A percentile compares a stretch with the other conserved stretches of the same genome.
Evolutionary conservation across 2,888 invertebrate species (phyloP).

Genomic region (Acronicta psi): DNA sequence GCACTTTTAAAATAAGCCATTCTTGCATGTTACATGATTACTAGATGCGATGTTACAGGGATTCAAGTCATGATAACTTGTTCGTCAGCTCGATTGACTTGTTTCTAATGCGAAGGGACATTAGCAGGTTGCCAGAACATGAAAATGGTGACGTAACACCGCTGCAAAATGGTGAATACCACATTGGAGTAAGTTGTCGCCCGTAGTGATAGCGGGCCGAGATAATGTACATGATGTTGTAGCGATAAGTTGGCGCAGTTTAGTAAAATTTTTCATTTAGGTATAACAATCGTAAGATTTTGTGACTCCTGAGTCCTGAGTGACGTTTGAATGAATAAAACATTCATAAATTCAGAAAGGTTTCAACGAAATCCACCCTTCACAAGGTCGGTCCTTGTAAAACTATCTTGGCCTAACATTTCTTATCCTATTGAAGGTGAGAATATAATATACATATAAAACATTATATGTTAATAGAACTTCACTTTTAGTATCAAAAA

Average conservation of each 20-base stretch:
- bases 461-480: no score
- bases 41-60: background rate
- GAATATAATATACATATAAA: constrained; percentile 13
- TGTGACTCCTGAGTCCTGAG: constrained; percentile 58
- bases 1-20: constrained; percentile 10
- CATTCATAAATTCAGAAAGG: constrained; percentile 57
- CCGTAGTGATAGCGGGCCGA: constrained; percentile 14
- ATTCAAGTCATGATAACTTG: constrained; percentile 10
- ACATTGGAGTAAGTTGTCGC: constrained; percentile 55
- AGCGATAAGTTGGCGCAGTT: constrained; percentile 43
- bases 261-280: constrained; percentile 37
- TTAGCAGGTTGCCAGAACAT: constrained; percentile 49
- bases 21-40: constrained; percentile 11
- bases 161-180: constrained; percentile 52
- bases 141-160: constrained; percentile 57
- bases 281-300: constrained; percentile 51
- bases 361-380: constrained; percentile 45
- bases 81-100: constrained; percentile 20
- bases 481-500: constrained; percentile 5
- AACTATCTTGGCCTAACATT: constrained; percentile 2
- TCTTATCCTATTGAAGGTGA: background rate
- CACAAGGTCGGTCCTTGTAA: constrained; percentile 10
- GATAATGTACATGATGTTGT: constrained; percentile 17
- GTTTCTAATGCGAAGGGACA: constrained; percentile 31
- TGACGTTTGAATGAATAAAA: constrained; percentile 63